Evolutionary conservation across 2,113 vertebrate species (phyloP), one percentile per base, ranked within the genome.

Genomic region (Saguinus midas): DNA sequence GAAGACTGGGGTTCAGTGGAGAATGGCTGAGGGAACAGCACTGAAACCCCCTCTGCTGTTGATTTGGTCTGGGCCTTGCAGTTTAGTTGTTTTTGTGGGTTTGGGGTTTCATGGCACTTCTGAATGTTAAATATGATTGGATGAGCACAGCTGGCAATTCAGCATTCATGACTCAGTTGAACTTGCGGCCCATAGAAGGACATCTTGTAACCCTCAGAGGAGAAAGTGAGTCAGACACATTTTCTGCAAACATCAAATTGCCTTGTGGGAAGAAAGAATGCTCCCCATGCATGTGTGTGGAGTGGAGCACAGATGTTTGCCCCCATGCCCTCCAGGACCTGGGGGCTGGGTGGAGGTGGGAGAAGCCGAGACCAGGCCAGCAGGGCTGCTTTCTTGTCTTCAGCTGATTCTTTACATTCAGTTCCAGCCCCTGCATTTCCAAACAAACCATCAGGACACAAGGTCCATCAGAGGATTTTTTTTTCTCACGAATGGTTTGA

Each of bases 211-310:
- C 40, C 43, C 57, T 75, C 64, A 64, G 83, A 84, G 20, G 14
- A 58, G 13, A 81, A 89, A 87, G 50, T 68, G 72, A 85, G 78
- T 88, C 48, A 52, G 18, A 73, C 57, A 37, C 61, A 55, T 84
- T 45, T 58, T 93, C 27, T 50, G 25, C 83, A 91, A 89, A 76
- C 21, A 32, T 61, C 64, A 57, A 50, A 58, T 88, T 45, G n/a
- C 45, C 79, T 58, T 70, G 58, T 72, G 52, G 27, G 16, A 70
- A 75, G 61, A 86, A 64, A 83, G 80, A 29, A 13, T 18, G 43
- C 4, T 58, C 14, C 40, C 17, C 3, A 0, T 0, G 2, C 2
- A 3, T 2, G 20, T 4, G 55, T 27, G 43, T 6, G 0, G 5
- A 43, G 20, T 13, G 4, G n/a, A 55, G 18, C 25, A 29, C 0